Conservation (phyloP, 2,888 invertebrate genomes). For the Mythimna vitellina region DNA sequence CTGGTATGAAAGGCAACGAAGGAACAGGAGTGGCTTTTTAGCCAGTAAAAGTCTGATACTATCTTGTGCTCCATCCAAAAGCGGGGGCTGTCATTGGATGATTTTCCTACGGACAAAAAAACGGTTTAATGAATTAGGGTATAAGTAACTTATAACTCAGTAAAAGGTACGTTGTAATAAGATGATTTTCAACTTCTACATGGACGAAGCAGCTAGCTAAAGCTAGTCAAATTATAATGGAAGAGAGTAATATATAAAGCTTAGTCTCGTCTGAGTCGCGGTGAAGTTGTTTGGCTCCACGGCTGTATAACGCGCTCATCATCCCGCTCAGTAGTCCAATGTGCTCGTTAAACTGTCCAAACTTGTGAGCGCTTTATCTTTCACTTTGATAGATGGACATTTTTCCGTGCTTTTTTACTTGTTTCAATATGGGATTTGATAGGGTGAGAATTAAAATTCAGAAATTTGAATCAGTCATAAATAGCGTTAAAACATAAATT, state of each 20-base stretch:
- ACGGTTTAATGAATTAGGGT: too few relatives aligned
- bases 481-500: background rate
- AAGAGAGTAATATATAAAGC: slow-evolving; percentile 14
- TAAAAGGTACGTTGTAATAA: background rate
- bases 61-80: too few relatives aligned
- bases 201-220: background rate
- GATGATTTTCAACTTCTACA: background rate
- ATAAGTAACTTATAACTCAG: too few relatives aligned
- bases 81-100: too few relatives aligned
- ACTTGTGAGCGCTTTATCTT: slow-evolving; percentile 52
- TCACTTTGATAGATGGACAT: slow-evolving; percentile 45
- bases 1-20: too few relatives aligned
- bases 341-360: slow-evolving; percentile 59
- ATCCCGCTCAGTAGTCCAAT: slow-evolving; percentile 31
- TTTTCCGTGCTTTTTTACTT: slow-evolving; percentile 26
- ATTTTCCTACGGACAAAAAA: too few relatives aligned
- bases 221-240: background rate
- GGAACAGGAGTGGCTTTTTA: too few relatives aligned
- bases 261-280: slow-evolving; percentile 4
- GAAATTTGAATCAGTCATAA: background rate
- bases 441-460: background rate
- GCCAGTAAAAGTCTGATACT: too few relatives aligned
- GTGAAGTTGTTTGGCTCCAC: slow-evolving; percentile 33
- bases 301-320: slow-evolving; percentile 42
- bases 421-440: slow-evolving; percentile 12